These are phyloP conservation scores for Trypoxylus dichotomus DNA, from an alignment of 1,140 invertebrate genomes.

Conservation along the genomic window DNA sequence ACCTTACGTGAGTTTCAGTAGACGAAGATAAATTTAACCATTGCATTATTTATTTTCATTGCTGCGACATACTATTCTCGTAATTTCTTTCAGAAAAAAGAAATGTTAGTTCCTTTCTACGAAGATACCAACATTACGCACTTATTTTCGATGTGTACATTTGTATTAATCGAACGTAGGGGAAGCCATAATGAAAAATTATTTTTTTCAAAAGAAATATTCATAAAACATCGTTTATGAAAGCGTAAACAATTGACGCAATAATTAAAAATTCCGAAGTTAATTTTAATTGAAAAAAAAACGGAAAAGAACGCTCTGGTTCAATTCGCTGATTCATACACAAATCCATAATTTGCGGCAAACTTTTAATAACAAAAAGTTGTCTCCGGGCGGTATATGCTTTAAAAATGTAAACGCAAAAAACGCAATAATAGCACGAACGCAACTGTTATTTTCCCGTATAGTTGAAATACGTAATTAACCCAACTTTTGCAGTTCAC, in stretches of 20 bases:
- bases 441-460: background rate
- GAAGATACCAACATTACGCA: too few relatives aligned
- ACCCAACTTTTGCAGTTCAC: background rate
- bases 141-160: too few relatives aligned
- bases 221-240: background rate
- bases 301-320: background rate
- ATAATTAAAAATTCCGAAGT: background rate
- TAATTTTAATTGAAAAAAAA: conserved; percentile 4
- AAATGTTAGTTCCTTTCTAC: too few relatives aligned
- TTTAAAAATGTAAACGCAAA: background rate
- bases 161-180: background rate
- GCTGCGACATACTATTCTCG: too few relatives aligned
- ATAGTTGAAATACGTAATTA: background rate
- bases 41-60: too few relatives aligned
- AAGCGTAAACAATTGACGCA: background rate
- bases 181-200: background rate
- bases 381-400: background rate
- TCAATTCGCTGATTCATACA: background rate
- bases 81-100: too few relatives aligned
- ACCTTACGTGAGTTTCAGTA: too few relatives aligned
- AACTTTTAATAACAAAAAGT: background rate
- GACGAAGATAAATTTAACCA: too few relatives aligned
- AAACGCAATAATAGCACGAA: background rate
- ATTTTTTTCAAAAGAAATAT: background rate
- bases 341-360: background rate